phyloP scores from a whole-genome alignment of 2,888 invertebrate species.

The Fragum fragum region DNA sequence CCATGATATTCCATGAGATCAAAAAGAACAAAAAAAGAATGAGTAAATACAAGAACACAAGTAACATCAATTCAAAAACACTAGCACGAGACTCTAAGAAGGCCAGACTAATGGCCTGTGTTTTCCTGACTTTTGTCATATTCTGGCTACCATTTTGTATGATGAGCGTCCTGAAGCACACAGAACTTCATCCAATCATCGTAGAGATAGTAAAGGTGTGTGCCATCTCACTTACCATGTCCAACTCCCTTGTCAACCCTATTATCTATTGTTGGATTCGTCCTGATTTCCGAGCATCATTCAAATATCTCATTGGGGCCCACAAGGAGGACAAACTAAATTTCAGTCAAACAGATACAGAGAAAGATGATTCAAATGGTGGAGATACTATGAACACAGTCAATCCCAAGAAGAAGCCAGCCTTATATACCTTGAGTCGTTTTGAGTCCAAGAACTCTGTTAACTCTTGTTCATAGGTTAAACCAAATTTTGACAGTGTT shows the following conservation, averaged over 20 bases:
- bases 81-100: slow-evolving; percentile 48
- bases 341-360: background rate
- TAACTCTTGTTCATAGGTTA: background rate
- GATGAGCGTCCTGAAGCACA: slow-evolving; percentile 63
- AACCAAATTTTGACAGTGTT: no score
- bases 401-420: background rate
- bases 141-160: slow-evolving; percentile 72
- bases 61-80: background rate
- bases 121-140: slow-evolving; percentile 68
- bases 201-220: slow-evolving; percentile 66
- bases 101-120: slow-evolving; percentile 60
- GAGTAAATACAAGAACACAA: slow-evolving; percentile 25
- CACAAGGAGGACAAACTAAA: slow-evolving; percentile 2
- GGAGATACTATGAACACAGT: background rate
- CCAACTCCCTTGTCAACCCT: slow-evolving; percentile 38
- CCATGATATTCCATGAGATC: slow-evolving; percentile 59
- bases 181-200: slow-evolving; percentile 27
- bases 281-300: slow-evolving; percentile 62
- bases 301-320: slow-evolving; percentile 32
- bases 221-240: slow-evolving; percentile 58
- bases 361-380: background rate
- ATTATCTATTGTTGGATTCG: slow-evolving; percentile 55
- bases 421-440: background rate
- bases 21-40: slow-evolving; percentile 44
- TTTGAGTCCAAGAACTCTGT: background rate